Base-by-base conservation (phyloP, 2,113 vertebrate species). In the Amphiprion percula region DNA sequence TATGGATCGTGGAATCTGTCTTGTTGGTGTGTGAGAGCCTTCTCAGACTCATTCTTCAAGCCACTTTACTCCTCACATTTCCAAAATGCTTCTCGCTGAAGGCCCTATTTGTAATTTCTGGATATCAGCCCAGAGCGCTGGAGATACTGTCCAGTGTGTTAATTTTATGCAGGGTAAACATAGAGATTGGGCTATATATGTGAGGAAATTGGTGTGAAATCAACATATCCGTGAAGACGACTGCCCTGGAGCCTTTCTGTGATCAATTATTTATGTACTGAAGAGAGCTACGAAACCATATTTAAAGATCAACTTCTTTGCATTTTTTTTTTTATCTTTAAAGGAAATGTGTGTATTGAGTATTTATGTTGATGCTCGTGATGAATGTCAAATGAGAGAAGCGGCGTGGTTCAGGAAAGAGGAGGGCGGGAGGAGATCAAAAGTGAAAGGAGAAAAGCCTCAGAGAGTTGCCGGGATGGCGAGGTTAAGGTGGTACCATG, bases 221-320 rank as follows among this genome's bases (percentile, higher is more conserved):
- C 90, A 87, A 91, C 81, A 91, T 70, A 88, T 90, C 86, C 76
- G 11, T 4, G 61, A 88, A 89, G 77, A 79, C 24, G 10, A 78
- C 82, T 73, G 68, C 77, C 87, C 68, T 23, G 76, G 60, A 81
- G 84, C 71, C 10, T 63, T 55, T 78, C 71, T 89, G 60, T 92
- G 87, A 92, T 92, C 79, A 90, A 90, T 91, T 91, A 93, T 92
- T 85, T 83, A 92, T 90, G 66, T 86, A 55, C 19, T 44, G 81
- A 86, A 68, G 87, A 88, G 75, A 79, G 79, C 82, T 85, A 86
- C 87, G 86, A 81, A 90, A 87, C 74, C 88, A 81, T 86, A 87
- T 91, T 87, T 86, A 90, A 90, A 86, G 79, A 87, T 88, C 54
- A 65, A 80, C 60, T 83, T 78, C 55, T 74, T 79, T 83, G 79